phyloP scores from a whole-genome alignment of 1,140 invertebrate genomes.

The Theocolax elegans region DNA sequence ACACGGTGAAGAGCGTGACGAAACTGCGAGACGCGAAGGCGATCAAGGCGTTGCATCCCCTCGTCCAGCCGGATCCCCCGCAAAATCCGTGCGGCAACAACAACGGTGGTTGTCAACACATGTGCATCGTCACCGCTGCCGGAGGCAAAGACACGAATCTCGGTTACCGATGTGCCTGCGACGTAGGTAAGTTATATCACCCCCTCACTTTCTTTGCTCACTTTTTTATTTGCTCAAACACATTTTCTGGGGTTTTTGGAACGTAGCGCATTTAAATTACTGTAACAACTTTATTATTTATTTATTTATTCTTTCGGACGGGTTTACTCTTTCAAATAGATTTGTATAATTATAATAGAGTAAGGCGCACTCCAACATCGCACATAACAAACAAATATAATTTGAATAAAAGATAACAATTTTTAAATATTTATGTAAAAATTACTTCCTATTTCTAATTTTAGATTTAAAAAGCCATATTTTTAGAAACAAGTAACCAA shows the following conservation, averaged over 20 bases:
- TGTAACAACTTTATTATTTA: too few relatives aligned
- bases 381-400: too few relatives aligned
- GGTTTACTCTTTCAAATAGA: too few relatives aligned
- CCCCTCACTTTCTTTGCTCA: neutral
- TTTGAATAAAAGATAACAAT: too few relatives aligned
- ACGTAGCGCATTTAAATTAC: too few relatives aligned
- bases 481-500: too few relatives aligned
- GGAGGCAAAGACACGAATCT: constrained; percentile 80
- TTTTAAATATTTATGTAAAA: too few relatives aligned
- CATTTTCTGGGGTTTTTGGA: neutral
- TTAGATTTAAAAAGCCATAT: too few relatives aligned
- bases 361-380: too few relatives aligned
- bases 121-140: constrained; percentile 91
- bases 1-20: constrained; percentile 82
- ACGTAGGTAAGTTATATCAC: constrained; percentile 74
- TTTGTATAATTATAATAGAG: too few relatives aligned
- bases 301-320: too few relatives aligned
- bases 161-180: constrained; percentile 93
- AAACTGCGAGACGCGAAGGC: constrained; percentile 86
- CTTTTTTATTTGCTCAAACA: neutral
- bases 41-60: constrained; percentile 82
- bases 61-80: constrained; percentile 77
- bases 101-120: constrained; percentile 93
- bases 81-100: constrained; percentile 90
- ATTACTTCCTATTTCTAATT: too few relatives aligned